phyloP scores from a whole-genome alignment of 2,113 vertebrate species.

The Fulica atra region DNA sequence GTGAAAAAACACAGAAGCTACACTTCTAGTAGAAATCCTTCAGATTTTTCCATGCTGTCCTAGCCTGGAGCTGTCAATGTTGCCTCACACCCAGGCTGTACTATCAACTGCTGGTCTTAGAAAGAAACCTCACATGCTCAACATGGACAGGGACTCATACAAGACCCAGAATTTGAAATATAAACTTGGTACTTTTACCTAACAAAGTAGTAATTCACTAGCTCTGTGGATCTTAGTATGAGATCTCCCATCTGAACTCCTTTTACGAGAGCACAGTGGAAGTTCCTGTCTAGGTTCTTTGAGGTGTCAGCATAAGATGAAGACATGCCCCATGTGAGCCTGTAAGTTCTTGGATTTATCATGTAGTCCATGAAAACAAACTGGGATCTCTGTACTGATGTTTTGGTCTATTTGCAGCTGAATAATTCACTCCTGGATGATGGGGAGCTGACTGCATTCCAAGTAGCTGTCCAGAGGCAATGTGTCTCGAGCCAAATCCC shows the following conservation, averaged over 20 bases:
- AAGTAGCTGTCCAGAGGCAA: neutral
- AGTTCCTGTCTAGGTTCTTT: neutral
- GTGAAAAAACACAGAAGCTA: neutral
- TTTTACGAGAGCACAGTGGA: neutral
- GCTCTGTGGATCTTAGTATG: neutral
- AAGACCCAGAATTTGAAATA: neutral
- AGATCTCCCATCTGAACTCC: neutral
- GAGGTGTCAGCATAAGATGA: neutral
- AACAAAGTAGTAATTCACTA: neutral
- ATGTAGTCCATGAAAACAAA: neutral
- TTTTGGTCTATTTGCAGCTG: neutral
- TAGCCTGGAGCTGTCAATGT: neutral
- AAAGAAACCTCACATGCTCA: neutral
- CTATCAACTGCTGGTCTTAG: neutral
- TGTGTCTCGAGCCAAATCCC: neutral
- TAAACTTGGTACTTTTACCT: neutral
- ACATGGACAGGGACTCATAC: neutral
- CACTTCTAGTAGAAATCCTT: neutral
- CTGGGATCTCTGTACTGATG: neutral
- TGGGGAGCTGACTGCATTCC: neutral
- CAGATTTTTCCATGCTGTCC: neutral
- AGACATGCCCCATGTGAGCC: neutral
- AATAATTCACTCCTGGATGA: neutral
- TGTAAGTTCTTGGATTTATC: neutral
- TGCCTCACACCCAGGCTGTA: neutral